Evolutionary conservation across 1,140 invertebrate species (phyloP), one percentile per base, ranked within the genome.

Genomic region (Idris sp.): DNA sequence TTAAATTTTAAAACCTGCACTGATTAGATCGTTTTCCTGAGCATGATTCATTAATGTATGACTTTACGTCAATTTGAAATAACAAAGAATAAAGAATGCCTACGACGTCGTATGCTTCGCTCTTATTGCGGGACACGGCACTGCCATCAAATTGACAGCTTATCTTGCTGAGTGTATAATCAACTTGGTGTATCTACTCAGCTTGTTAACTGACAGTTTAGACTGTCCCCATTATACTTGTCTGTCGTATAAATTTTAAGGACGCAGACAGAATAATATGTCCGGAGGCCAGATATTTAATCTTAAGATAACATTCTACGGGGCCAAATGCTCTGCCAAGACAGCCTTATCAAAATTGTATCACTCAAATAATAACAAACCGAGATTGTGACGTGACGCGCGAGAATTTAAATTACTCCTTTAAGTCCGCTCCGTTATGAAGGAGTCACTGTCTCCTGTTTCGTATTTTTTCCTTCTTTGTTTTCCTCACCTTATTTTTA

Each of bases 121-220:
- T 64, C 43, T 51, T 51, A 72, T 64, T 56, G 65, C 40, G 41
- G 36, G 43, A 46, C 48, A 22, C 30, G 40, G 48, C 41, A 31
- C 44, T 73, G 59, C 69, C 59, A 46, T 73, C 43, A 73, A 73
- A 73, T 73, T 73, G 69, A 73, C 69, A 73, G 53, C 59, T 73
- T 73, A 73, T 73, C 69, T 64, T 44, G 44, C 26, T 41, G 43
- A 53, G 51, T 59, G 46, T 65, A 58, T 73, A 73, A 65, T 73
- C 58, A 65, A 73, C 53, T 65, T 16, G 51, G 58, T 64, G 53
- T 56, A 64, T 56, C 68, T 64, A 49, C 54, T 61, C 30, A 35
- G 68, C 54, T 62, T 51, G 59, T 64, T 64, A 73, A 73, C 58
- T 51, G 68, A 73, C 68, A 73, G 49, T 64, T 73, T 54, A 58